These are phyloP conservation scores for Psococerastis gibbosa DNA, from an alignment of 2,888 invertebrate species.

Conservation along the genomic window DNA sequence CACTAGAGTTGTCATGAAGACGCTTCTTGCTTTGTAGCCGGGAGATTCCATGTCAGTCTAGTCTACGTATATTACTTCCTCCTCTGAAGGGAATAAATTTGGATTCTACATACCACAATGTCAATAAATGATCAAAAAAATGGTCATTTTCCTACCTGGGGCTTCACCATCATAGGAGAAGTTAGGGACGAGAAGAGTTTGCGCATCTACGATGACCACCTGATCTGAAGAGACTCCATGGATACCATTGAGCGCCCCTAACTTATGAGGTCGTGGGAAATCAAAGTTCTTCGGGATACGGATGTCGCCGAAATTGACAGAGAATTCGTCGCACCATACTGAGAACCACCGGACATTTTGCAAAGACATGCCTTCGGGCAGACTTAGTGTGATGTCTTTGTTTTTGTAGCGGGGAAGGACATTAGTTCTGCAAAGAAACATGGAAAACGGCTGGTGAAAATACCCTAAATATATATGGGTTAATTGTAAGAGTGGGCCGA, in stretches of 20 bases:
- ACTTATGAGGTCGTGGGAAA: constrained; percentile 66
- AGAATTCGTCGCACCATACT: constrained; percentile 80
- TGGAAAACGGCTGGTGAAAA: too few species aligned
- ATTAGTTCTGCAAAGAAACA: constrained; percentile 31
- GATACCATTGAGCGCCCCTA: constrained; percentile 54
- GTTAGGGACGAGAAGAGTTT: constrained; percentile 74
- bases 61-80: too few species aligned
- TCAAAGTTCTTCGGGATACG: constrained; percentile 57
- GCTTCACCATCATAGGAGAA: constrained; percentile 86
- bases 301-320: constrained; percentile 81
- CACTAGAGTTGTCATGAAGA: too few species aligned
- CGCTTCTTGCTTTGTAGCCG: too few species aligned
- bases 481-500: too few species aligned
- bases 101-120: too few species aligned
- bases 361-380: constrained; percentile 73
- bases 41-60: too few species aligned
- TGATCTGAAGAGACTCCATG: constrained; percentile 73
- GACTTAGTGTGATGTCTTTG: constrained; percentile 61
- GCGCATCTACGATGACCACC: constrained; percentile 79
- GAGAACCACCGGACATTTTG: constrained; percentile 72
- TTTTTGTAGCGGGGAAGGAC: constrained; percentile 65
- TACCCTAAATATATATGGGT: too few species aligned
- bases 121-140: too few species aligned
- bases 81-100: too few species aligned
- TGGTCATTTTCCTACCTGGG: constrained; percentile 41